A percentile compares a stretch with the other conserved stretches of the same genome.
These are phyloP conservation scores for Pagrus major DNA, from an alignment of 2,113 vertebrate genomes.

Conservation along the genomic window DNA sequence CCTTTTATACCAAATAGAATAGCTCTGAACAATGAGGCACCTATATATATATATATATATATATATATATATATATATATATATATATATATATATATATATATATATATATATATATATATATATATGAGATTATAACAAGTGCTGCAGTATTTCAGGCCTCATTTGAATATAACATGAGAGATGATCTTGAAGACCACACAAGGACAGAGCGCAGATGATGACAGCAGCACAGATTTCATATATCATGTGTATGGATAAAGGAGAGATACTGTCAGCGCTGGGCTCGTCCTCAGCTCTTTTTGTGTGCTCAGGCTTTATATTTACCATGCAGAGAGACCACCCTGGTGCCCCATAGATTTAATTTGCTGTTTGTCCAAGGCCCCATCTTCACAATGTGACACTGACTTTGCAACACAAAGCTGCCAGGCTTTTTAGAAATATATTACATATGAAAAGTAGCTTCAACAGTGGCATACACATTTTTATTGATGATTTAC, in stretches of 20 bases:
- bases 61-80: background rate
- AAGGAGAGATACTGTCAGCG: conserved; percentile 12
- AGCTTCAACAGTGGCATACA: background rate
- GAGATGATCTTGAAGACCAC: conserved; percentile 40
- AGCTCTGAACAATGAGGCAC: background rate
- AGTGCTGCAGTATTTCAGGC: conserved; percentile 20
- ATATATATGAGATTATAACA: conserved; percentile 5
- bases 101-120: too few relatives aligned
- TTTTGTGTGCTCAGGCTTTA: conserved; percentile 46
- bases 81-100: background rate
- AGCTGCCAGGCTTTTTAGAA: background rate
- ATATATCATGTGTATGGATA: conserved; percentile 28
- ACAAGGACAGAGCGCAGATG: conserved; percentile 2
- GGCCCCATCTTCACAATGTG: conserved; percentile 28
- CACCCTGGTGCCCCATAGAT: conserved; percentile 59
- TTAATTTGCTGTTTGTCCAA: conserved; percentile 39
- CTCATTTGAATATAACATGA: conserved; percentile 54
- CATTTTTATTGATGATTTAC: background rate
- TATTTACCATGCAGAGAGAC: conserved; percentile 43
- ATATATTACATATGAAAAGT: background rate
- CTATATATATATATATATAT: too few relatives aligned
- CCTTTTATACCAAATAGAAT: background rate
- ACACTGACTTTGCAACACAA: conserved; percentile 57
- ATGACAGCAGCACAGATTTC: conserved; percentile 4
- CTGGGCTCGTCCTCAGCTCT: conserved; percentile 21